Percentiles rank a stretch among this genome's conserved stretches.
Evolutionary conservation across 1,140 invertebrate genomes (phyloP).

Genomic region (Charaxes varanes): DNA sequence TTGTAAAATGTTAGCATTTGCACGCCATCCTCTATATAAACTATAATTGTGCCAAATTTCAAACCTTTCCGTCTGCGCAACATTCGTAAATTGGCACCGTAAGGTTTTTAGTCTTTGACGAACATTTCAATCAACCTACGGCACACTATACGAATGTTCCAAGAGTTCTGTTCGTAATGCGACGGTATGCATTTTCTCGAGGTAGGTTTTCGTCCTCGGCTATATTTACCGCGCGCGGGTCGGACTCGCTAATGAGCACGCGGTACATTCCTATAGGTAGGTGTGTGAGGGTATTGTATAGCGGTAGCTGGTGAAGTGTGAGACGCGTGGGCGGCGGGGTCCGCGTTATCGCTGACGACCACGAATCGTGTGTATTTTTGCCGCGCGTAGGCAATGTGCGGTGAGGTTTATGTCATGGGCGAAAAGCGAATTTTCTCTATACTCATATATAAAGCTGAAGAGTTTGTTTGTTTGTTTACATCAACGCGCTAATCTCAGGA

Average conservation of each 20-base stretch:
- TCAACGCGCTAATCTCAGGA: too few species aligned
- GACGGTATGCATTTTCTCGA: slow-evolving; percentile 23
- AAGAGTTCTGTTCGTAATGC: slow-evolving; percentile 19
- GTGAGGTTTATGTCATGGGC: neutral
- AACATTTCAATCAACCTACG: too few species aligned
- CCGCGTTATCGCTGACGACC: slow-evolving; percentile 34
- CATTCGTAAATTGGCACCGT: too few species aligned
- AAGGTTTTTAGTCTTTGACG: too few species aligned
- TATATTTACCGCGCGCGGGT: slow-evolving; percentile 29
- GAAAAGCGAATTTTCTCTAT: slow-evolving; percentile 16
- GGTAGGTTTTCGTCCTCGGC: slow-evolving; percentile 22
- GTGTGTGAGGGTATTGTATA: slow-evolving; percentile 5
- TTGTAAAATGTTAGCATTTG: too few species aligned
- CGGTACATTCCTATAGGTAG: slow-evolving; percentile 4
- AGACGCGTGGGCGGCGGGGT: slow-evolving; percentile 27
- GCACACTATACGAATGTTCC: slow-evolving; percentile 13
- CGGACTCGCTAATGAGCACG: slow-evolving; percentile 28
- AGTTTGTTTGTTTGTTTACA: too few species aligned
- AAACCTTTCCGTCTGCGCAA: too few species aligned
- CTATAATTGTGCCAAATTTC: too few species aligned
- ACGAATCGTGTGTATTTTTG: slow-evolving; percentile 48
- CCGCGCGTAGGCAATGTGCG: slow-evolving; percentile 33
- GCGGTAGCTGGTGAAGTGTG: slow-evolving; percentile 18
- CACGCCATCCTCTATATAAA: too few species aligned
- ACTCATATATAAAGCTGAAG: too few species aligned